Base-by-base conservation (phyloP, 2,888 invertebrate species). In the Slavum lentiscoides region DNA sequence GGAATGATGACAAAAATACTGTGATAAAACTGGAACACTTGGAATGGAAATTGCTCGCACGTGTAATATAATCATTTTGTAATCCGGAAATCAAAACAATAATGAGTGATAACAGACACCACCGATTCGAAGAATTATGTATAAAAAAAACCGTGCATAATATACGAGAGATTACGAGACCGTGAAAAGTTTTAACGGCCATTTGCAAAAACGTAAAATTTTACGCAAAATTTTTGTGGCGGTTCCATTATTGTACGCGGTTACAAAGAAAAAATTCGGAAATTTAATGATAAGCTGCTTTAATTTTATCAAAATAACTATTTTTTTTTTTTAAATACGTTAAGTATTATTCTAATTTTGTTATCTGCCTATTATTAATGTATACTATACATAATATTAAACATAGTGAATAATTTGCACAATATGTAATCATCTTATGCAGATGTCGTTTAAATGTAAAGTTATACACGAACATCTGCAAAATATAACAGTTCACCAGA, bases 401-500 rank as follows among this genome's bases (percentile, higher is more conserved):
- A 11, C 13, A 15, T 23, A 13, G 30, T 61, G 30, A 61, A 3
- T 7, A 61, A 13, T 61, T 61, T 23, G 61, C 30, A 61, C 13
- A 61, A 23, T 37, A 62, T 17, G 23, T 55, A 55, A 55, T 30
- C 30, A 55, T 70, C 8, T 3, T 37, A 13, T 64, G 7, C 9
- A 55, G 66, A 74, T 13, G 15, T 49, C 49, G 55, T 39, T 21
- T 72, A 21, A 53, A 74, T 19, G 55, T 53, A n/a, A 19, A 30
- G 30, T 66, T 39, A 23, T 8, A 58, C 30, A 23, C 9, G 8
- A 80, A 70, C 77, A 66, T 80, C 64, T 72, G 72, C 64, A 66
- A 64, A 70, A 72, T 58, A 66, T 80, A 53, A 49, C 39, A 19
- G 43, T 72, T 64, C n/a, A 23, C 58, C 70, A 64, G 70, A 80